Evolutionary conservation across 2,113 vertebrate genomes (phyloP), one percentile per base, ranked within the genome.

Genomic region (Oreochromis aureus): DNA sequence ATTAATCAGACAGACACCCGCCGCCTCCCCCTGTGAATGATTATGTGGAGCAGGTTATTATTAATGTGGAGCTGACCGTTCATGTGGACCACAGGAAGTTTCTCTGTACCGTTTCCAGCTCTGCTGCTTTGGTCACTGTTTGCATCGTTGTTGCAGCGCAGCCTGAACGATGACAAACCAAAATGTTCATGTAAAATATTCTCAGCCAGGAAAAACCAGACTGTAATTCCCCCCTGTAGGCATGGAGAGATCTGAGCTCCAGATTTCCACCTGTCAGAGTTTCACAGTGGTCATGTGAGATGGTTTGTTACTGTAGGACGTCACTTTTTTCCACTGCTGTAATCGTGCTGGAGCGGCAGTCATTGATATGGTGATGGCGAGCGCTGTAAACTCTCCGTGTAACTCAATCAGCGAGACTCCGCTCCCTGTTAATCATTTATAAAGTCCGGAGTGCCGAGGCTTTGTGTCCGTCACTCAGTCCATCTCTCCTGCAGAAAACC

Each of bases 351-450:
- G 16, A 56, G 71, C 7, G 39, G 91, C 86, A 36, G 91, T 90
- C 93, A 95, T 94, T 92, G 94, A 94, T 94, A 94, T 86, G 89
- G 86, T 90, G 90, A 84, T 32, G 78, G 84, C 87, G 73, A 55
- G 24, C 8, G 36, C 78, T 54, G 86, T 86, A 94, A 92, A 89
- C 9, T 86, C 92, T 92, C 81, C 83, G 34, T 93, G 96, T 95
- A 96, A 97, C 94, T 94, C 90, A 92, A 97, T 94, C 95, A 93
- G 93, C 91, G 58, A 71, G 22, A 76, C 90, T 73, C 92, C 81
- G 83, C 55, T 82, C 82, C n/a, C 63, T 24, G 11, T 96, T 82
- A 96, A 96, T 95, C 92, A 96, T 96, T 96, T 89, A 97, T 92
- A 34, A 89, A 36, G 82, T 69, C 83, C 61, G 3, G 10, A 53